Base-by-base conservation (phyloP, 2,888 invertebrate species). In the Miltochrista miniata region DNA sequence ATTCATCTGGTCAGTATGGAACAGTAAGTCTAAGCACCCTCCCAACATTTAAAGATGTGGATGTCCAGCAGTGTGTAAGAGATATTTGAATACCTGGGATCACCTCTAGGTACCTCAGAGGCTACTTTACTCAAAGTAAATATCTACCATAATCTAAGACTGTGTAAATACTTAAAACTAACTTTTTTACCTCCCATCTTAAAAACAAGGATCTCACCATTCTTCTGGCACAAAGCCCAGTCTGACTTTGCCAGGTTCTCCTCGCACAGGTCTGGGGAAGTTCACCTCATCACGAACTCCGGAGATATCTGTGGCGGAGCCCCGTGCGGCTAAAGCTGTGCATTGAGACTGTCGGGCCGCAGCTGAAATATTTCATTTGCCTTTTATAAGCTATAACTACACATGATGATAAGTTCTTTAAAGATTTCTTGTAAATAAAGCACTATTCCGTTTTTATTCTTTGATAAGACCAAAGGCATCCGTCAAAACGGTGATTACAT, bases 221-320 rank as follows among this genome's bases (percentile, higher is more conserved):
- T 96, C 96, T 70, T 99, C 98, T 37, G 99, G 99, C 62, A 99
- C 74, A 78, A 99, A 97, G 40, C 97, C 97, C 72, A 98, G 84
- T 48, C 98, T 95, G 51, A 97, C 97, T 85, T 96, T 95, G 55
- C 96, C 95, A 14, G 96, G 95, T 64, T 94, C 89, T 8, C 61
- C 94, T 64, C 96, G 93, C 48, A 94, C 92, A 1, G 94, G 95
- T 42, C 96, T 93, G 15, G 96, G 96, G 85, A 94, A 96, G 85
- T 96, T 96, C 56, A 93, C 93, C 63, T 94, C 90, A 84, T 96
- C 96, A 24, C 96, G 91, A 45, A 93, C 93, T 9, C 94, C 94
- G 40, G 85, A 74, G 4, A 81, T 83, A 43, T 88, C 82, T 14
- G 90, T 78, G 14, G 93, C 88, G 0, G 93, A 79, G 47, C 92